Percentiles rank a stretch among this genome's conserved stretches.
phyloP scores from a whole-genome alignment of 2,113 vertebrate species.

The Hassar affinis region DNA sequence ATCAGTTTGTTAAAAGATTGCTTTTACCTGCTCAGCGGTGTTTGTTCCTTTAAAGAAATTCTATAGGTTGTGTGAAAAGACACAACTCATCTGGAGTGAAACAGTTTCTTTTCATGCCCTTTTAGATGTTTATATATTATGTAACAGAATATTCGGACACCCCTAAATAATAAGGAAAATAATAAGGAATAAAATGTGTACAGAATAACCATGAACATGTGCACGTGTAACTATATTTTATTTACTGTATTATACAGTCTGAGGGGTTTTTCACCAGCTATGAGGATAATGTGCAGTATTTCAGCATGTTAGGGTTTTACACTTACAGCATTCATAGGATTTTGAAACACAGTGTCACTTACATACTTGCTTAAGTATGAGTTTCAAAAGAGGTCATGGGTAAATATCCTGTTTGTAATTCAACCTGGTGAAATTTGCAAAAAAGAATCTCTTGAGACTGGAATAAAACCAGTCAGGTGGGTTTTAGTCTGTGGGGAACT shows the following conservation, averaged over 20 bases:
- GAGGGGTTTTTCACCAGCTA: not conserved
- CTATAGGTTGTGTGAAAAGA: too few species aligned
- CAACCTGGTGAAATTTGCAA: not conserved
- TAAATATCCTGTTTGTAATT: constrained; percentile 12
- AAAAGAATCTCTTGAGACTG: not conserved
- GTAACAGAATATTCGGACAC: not conserved
- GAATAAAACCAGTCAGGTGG: not conserved
- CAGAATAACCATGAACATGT: not conserved
- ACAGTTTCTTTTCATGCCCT: not conserved
- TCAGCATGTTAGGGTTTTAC: not conserved
- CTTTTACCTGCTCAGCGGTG: too few species aligned
- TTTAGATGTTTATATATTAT: not conserved
- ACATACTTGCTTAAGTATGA: not conserved
- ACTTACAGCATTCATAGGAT: not conserved
- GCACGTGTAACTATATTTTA: not conserved
- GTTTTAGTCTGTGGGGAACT: not conserved
- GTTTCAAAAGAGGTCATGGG: not conserved
- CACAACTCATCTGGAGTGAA: not conserved
- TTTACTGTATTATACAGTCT: not conserved
- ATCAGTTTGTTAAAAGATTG: too few species aligned
- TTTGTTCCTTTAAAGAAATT: too few species aligned
- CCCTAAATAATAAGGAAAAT: too few species aligned
- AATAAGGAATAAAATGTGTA: not conserved
- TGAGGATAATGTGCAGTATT: not conserved
- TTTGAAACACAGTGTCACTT: not conserved